phyloP scores from a whole-genome alignment of 2,888 invertebrate genomes.

The Spodoptera exigua region DNA sequence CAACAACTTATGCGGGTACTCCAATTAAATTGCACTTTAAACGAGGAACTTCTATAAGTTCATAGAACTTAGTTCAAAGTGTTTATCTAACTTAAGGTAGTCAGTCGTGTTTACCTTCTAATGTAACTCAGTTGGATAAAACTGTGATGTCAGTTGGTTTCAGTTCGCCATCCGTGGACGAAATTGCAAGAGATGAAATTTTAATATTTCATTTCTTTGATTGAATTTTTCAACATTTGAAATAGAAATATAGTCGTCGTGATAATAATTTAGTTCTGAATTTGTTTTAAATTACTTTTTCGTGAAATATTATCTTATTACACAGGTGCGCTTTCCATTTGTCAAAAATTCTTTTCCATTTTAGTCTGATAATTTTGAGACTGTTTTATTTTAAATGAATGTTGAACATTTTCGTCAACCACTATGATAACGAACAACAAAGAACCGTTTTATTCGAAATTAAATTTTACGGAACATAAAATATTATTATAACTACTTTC shows the following conservation, averaged over 20 bases:
- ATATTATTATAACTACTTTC: too few relatives aligned
- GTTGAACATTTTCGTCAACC: too few relatives aligned
- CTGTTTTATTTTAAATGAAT: too few relatives aligned
- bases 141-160: conserved; percentile 39
- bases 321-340: too few relatives aligned
- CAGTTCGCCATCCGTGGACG: conserved; percentile 17
- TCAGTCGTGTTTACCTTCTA: neutral
- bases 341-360: too few relatives aligned
- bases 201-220: neutral
- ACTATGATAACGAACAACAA: too few relatives aligned
- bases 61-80: conserved; percentile 36
- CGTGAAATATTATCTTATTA: too few relatives aligned
- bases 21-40: conserved; percentile 56
- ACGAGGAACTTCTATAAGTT: conserved; percentile 49
- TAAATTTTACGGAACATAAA: too few relatives aligned
- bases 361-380: too few relatives aligned
- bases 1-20: conserved; percentile 52
- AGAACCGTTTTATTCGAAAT: too few relatives aligned
- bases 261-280: too few relatives aligned
- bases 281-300: too few relatives aligned
- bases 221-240: neutral
- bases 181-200: conserved; percentile 9
- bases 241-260: neutral
- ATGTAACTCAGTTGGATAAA: conserved; percentile 35
- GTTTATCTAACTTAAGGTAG: conserved; percentile 23